Base-by-base conservation (phyloP, 1,140 invertebrate genomes). In the Acromyrmex echinatior region DNA sequence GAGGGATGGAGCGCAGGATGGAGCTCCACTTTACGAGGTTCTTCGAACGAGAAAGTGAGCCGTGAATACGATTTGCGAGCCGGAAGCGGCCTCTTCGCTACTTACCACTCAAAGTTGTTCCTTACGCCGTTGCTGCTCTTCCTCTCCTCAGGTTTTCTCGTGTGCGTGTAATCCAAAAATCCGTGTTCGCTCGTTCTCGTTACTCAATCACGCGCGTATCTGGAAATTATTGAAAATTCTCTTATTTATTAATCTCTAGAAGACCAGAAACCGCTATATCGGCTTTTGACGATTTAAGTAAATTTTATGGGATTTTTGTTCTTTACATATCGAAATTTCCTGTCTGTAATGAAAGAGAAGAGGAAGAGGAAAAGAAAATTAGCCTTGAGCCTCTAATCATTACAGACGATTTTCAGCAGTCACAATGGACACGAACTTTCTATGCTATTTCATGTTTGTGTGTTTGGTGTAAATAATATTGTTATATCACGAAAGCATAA, bases 1-100 rank as follows among this genome's bases (percentile, higher is more conserved):
- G 21, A 74, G 71, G 53, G 49, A 71, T 25, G 16, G 21, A 21
- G 21, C 51, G 51, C 71, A n/a, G 39, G 63, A 62, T 45, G 58
- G n/a, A 76, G 51, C 51, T 73, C 90, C 14, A 89, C 78, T 88
- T 93, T 93, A 93, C 92, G 93, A 93, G 91, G 35, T 66, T 80
- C 80, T 73, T 80, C 66, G 16, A 28, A 71, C 76, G 91, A 84
- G 68, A 85, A 39, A 39, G 56, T n/a, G 86, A 78, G 51, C 82
- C 45, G 53, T 51, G 84, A 81, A 91, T 89, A 90, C 90, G 90
- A 93, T 92, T 92, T 88, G 90, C 89, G 87, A 86, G 89, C 88
- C 91, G 91, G 80, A 90, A 92, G 86, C 87, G 87, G 70, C 80
- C 86, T 87, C 89, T 91, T 78, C 56, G 45, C 51, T 63, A 76